These are phyloP conservation scores for Ectemnius lituratus DNA, from an alignment of 2,888 invertebrate genomes.

Conservation along the genomic window DNA sequence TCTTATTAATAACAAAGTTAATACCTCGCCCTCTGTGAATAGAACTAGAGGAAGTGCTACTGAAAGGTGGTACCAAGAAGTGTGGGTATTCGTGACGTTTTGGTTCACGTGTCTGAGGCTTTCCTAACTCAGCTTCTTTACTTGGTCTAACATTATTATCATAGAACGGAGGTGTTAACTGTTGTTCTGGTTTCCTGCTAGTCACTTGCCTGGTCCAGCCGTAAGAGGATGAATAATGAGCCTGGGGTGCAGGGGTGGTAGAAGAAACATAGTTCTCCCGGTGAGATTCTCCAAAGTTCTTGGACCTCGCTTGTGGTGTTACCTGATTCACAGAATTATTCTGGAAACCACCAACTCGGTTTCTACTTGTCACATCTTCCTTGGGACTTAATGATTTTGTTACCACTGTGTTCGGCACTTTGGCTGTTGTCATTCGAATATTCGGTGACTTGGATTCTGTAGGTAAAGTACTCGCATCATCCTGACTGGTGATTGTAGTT, in stretches of 20 bases:
- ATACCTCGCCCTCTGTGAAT: neutral
- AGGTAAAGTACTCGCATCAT: constrained; percentile 33
- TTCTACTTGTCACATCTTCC: constrained; percentile 59
- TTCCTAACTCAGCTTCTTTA: neutral
- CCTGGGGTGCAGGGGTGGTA: constrained; percentile 70
- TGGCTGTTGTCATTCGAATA: constrained; percentile 38
- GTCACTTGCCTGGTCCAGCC: constrained; percentile 31
- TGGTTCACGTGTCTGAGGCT: constrained; percentile 15
- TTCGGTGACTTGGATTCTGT: constrained; percentile 51
- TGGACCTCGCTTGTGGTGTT: constrained; percentile 79
- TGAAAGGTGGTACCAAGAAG: constrained; percentile 8
- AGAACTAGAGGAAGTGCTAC: constrained; percentile 26
- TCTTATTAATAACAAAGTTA: neutral
- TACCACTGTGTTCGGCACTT: constrained; percentile 22
- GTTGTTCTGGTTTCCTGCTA: constrained; percentile 44
- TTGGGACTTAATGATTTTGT: constrained; percentile 21
- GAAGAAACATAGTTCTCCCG: constrained; percentile 71
- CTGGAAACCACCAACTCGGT: constrained; percentile 73
- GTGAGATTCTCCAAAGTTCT: constrained; percentile 78
- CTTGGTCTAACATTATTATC: constrained; percentile 31
- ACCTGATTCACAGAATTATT: constrained; percentile 77
- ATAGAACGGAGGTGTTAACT: constrained; percentile 48
- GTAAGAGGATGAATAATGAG: constrained; percentile 14
- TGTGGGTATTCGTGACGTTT: constrained; percentile 5
- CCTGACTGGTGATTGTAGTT: constrained; percentile 40